Conservation (phyloP, 2,113 vertebrate genomes). For the Dolichallabes microphthalmus region DNA sequence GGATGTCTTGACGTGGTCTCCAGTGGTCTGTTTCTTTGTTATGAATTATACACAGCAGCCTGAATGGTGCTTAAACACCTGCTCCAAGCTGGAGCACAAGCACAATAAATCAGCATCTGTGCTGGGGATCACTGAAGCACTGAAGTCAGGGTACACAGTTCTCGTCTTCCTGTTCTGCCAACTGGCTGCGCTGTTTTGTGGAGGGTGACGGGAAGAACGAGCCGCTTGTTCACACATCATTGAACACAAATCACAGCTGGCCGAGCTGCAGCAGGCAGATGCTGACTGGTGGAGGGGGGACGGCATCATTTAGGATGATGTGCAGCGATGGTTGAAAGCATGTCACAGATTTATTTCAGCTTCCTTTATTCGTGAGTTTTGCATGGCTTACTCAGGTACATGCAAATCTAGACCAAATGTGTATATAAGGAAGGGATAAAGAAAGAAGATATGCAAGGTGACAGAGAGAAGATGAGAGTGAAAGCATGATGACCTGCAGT, state of each 20-base stretch:
- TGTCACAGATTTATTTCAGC: slow-evolving; percentile 22
- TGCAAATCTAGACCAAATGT: background rate
- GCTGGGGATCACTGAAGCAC: slow-evolving; percentile 1
- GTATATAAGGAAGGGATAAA: background rate
- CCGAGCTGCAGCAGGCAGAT: slow-evolving; percentile 26
- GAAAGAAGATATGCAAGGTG: background rate
- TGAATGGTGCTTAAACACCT: slow-evolving; percentile 33
- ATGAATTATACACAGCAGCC: slow-evolving; percentile 40
- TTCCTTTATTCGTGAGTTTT: slow-evolving; percentile 26
- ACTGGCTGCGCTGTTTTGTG: slow-evolving; percentile 23
- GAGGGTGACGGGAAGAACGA: slow-evolving; percentile 34
- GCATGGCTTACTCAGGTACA: background rate
- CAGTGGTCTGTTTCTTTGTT: slow-evolving; percentile 5
- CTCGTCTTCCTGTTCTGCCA: slow-evolving; percentile 24
- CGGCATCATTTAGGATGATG: slow-evolving; percentile 37
- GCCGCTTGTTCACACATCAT: slow-evolving; percentile 41
- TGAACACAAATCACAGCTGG: slow-evolving; percentile 48
- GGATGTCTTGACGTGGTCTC: slow-evolving; percentile 15
- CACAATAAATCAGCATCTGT: slow-evolving; percentile 48
- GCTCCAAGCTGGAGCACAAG: slow-evolving; percentile 55
- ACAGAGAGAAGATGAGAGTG: slow-evolving; percentile 14
- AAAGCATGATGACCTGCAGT: slow-evolving; percentile 27
- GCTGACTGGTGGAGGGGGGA: slow-evolving; percentile 10
- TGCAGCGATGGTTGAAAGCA: slow-evolving; percentile 21
- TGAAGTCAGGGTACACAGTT: slow-evolving; percentile 9